Conservation (phyloP, 2,888 invertebrate genomes). For the Phyto melanocephala region DNA sequence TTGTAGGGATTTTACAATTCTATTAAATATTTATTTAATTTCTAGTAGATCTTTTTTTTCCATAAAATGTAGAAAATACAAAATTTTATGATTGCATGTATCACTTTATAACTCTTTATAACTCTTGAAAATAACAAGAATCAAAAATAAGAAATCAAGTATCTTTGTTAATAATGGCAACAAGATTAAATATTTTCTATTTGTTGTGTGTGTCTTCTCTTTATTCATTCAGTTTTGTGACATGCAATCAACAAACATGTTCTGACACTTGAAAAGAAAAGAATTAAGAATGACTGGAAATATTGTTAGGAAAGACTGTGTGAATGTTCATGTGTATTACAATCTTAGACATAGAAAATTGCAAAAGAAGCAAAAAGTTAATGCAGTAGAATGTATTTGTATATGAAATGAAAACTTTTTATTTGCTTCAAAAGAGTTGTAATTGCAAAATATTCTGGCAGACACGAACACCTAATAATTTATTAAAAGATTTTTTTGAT, state of each 20-base stretch:
- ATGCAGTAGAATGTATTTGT: neutral
- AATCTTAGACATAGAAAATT: neutral
- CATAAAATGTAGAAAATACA: too few species aligned
- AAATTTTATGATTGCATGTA: too few species aligned
- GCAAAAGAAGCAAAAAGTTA: neutral
- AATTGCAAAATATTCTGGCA: neutral
- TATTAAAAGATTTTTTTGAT: too few species aligned
- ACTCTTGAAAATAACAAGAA: too few species aligned
- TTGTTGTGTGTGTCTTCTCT: neutral
- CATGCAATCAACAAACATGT: conserved; percentile 14
- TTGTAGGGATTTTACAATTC: too few species aligned
- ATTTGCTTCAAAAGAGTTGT: neutral
- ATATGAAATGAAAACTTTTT: neutral
- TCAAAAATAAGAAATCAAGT: neutral
- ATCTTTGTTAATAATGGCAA: neutral
- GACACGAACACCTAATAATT: neutral
- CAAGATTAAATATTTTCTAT: neutral
- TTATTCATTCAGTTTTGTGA: neutral
- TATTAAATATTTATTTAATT: too few species aligned
- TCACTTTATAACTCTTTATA: too few species aligned
- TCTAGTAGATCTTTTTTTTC: too few species aligned
- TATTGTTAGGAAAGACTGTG: neutral
- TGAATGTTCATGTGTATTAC: neutral
- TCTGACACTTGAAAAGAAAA: neutral
- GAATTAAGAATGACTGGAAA: neutral